Conservation (phyloP, 1,140 invertebrate species). For the Manduca sexta region DNA sequence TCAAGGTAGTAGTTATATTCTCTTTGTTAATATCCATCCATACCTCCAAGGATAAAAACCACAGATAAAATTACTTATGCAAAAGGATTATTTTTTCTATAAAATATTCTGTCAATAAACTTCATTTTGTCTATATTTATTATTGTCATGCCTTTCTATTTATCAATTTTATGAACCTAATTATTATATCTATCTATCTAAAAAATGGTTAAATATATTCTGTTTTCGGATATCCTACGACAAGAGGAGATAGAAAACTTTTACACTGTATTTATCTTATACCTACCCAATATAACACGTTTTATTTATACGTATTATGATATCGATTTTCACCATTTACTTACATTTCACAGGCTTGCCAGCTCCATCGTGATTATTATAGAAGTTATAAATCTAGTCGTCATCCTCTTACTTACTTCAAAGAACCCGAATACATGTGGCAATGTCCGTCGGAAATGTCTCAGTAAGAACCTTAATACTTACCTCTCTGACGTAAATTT, state of each 20-base stretch:
- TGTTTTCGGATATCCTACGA: constrained; percentile 55
- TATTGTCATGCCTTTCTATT: too few relatives aligned
- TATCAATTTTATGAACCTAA: too few relatives aligned
- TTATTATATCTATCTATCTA: too few relatives aligned
- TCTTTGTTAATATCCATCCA: too few relatives aligned
- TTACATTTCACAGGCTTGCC: constrained; percentile 59
- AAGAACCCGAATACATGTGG: constrained; percentile 60
- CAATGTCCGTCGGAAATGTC: constrained; percentile 66
- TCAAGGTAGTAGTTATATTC: too few relatives aligned
- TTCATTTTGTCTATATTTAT: too few relatives aligned
- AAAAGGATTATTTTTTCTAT: too few relatives aligned
- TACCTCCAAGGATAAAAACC: too few relatives aligned
- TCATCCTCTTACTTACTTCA: constrained; percentile 74
- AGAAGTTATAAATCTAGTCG: constrained; percentile 68
- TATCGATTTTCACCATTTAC: constrained; percentile 5
- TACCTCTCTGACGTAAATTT: too few relatives aligned
- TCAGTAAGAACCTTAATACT: constrained; percentile 2
- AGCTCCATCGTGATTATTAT: constrained; percentile 75
- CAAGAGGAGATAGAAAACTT: constrained; percentile 60
- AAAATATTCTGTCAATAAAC: too few relatives aligned
- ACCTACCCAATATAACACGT: neutral
- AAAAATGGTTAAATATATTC: constrained; percentile 57
- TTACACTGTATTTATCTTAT: constrained; percentile 33
- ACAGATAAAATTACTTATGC: too few relatives aligned
- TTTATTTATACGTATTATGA: neutral